Evolutionary conservation across 2,888 invertebrate genomes (phyloP), one percentile per base, ranked within the genome.

Genomic region (Shargacucullia verbasci): DNA sequence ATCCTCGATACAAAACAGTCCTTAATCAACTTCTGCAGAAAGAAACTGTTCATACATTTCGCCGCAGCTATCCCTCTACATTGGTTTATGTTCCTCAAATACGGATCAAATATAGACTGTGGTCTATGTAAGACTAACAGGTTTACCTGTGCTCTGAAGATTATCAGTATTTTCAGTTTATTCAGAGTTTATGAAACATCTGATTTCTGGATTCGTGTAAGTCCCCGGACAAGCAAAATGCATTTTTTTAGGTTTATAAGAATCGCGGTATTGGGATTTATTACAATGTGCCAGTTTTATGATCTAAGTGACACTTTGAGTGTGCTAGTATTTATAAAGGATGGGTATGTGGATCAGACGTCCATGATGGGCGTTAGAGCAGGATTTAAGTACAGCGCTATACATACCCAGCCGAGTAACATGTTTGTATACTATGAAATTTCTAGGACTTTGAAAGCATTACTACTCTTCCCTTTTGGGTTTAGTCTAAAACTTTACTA

Each of bases 401-500:
- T 1, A 0, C 0, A 4, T 3, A 20, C 5, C 1, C 11, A 2
- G n/a, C 43, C 53, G 0, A 43, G 52, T 11, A 40, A 33, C 4
- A 25, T 49, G 6, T 63, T 70, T 7, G 12, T 75, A 2, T 49
- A 58, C 9, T 41, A 64, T 3, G 76, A 80, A 6, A 47, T 81
- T 10, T 60, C 70, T 6, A 78, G 79, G 12, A 66, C 82, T 3
- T 66, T 77, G 6, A 84, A 78, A 14, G 74, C 77, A 3, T 50
- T 83, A 4, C 59, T 81, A 2, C 55, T 84, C 3, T 85, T 78
- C n/a, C 79, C 73, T 20, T 78, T 73, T 39, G 75, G 71, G 0
- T 40, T 73, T 9, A 35, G 31, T 0, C 38, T 43, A 11, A 57
- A 12, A n/a, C 12, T 27, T 0, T 67, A 48, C 33, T 56, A 68